These are phyloP conservation scores for Arothron firmamentum DNA, from an alignment of 2,113 vertebrate genomes.

Conservation along the genomic window DNA sequence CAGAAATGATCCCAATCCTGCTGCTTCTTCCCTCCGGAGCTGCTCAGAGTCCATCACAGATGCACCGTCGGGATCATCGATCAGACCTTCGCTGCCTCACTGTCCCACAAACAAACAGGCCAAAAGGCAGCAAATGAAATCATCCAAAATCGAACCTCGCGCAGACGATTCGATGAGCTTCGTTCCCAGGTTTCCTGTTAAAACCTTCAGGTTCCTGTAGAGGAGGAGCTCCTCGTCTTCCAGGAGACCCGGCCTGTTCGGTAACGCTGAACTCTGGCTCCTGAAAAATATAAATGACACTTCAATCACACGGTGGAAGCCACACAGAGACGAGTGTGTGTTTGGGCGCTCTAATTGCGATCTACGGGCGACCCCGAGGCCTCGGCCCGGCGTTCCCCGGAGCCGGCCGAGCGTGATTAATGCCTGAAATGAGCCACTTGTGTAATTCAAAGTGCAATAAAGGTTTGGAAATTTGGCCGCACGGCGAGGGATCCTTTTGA, in stretches of 20 bases:
- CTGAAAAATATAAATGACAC: slow-evolving; percentile 37
- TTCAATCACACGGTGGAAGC: slow-evolving; percentile 37
- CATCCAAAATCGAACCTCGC: no score
- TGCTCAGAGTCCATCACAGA: no score
- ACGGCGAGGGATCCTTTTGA: slow-evolving; percentile 29
- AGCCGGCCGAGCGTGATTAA: slow-evolving; percentile 18
- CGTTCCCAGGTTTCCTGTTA: background rate
- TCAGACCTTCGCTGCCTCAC: no score
- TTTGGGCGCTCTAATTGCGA: slow-evolving; percentile 26
- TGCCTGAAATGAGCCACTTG: slow-evolving; percentile 21
- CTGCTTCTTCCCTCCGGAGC: no score
- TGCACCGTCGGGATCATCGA: no score
- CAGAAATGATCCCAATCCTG: no score
- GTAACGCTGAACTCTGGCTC: slow-evolving; percentile 7
- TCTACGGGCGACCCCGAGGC: slow-evolving; percentile 15
- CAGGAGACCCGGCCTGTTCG: background rate
- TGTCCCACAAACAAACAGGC: no score
- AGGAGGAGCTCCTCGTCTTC: background rate
- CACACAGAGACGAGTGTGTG: slow-evolving; percentile 17
- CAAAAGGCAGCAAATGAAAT: no score
- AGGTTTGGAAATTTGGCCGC: slow-evolving; percentile 28
- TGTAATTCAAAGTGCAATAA: slow-evolving; percentile 29
- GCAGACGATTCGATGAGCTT: no score
- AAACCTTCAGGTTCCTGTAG: background rate
- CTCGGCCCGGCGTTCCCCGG: slow-evolving; percentile 27